Evolutionary conservation across 2,113 vertebrate species (phyloP), one percentile per base, ranked within the genome.

Genomic region (Probosciger aterrimus): DNA sequence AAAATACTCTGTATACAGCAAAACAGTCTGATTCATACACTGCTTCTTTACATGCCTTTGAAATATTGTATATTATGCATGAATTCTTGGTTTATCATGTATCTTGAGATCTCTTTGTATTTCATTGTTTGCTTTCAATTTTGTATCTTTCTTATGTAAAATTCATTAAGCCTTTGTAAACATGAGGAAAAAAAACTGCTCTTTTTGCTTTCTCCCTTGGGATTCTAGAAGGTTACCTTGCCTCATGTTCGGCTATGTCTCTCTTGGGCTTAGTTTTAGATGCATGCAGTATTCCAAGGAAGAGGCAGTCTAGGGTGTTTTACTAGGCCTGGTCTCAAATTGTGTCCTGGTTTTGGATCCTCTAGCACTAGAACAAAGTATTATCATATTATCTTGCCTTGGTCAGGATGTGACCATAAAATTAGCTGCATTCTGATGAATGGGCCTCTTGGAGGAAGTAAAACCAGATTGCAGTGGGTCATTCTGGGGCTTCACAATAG

Each of bases 91-190:
- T 93, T 96, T 73, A 50, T 83, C 52, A 9, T 82, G 75, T 95
- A 94, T 92, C 90, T 89, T 46, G 67, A 92, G 73, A 94, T 93
- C 83, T 95, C 95, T 95, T 89, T 91, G 83, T 96, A 80, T 96
- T 90, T 70, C 22, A 3, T 76, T 97, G 92, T 95, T 95, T 97
- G 93, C 88, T 92, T 96, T 95, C 83, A 89, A 86, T 95, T 92
- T 93, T 89, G 53, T 91, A 53, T 88, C 78, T 90, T 94, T 89
- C 95, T 94, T 89, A 95, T 96, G 88, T 89, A 96, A 96, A 96
- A 96, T 97, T 96, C 89, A 96, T 95, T 93, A 91, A 93, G 85
- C 57, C 49, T 94, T 71, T 96, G 92, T 93, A 95, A 96, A 93
- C 65, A 95, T 1, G 41, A 68, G 35, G 46, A 13, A 73, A 92